phyloP scores from a whole-genome alignment of 2,113 vertebrate species.

The Sprattus sprattus region DNA sequence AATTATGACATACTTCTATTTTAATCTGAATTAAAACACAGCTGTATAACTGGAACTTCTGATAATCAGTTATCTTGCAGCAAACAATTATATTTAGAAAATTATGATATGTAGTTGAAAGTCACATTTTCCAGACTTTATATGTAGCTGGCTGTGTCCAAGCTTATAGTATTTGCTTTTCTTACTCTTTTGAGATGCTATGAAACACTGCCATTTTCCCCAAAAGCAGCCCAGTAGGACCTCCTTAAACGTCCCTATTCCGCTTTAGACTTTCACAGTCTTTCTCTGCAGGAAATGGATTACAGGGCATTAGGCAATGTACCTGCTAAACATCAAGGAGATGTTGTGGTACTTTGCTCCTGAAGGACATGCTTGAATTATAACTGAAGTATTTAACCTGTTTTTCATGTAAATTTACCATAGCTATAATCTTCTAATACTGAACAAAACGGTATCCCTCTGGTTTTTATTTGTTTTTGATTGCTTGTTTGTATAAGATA shows the following conservation, averaged over 20 bases:
- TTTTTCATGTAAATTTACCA: background rate
- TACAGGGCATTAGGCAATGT: background rate
- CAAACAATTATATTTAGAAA: background rate
- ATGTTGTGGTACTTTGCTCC: conserved; percentile 1
- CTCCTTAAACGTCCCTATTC: background rate
- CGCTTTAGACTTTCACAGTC: background rate
- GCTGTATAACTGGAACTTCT: background rate
- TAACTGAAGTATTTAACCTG: background rate
- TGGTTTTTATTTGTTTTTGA: background rate
- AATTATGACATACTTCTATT: too few relatives aligned
- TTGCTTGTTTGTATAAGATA: background rate
- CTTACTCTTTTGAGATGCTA: background rate
- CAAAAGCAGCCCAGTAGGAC: background rate
- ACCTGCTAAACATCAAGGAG: conserved; percentile 10
- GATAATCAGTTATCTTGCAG: background rate
- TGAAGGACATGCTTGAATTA: conserved; percentile 1
- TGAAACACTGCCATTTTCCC: background rate
- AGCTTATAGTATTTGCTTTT: background rate
- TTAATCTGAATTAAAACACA: too few relatives aligned
- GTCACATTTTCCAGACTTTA: background rate
- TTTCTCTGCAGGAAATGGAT: background rate
- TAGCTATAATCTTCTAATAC: background rate
- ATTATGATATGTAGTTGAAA: background rate
- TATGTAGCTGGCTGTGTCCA: background rate
- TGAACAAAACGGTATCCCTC: background rate